Conservation (phyloP, 2,888 invertebrate genomes). For the Drosophila mettleri region DNA sequence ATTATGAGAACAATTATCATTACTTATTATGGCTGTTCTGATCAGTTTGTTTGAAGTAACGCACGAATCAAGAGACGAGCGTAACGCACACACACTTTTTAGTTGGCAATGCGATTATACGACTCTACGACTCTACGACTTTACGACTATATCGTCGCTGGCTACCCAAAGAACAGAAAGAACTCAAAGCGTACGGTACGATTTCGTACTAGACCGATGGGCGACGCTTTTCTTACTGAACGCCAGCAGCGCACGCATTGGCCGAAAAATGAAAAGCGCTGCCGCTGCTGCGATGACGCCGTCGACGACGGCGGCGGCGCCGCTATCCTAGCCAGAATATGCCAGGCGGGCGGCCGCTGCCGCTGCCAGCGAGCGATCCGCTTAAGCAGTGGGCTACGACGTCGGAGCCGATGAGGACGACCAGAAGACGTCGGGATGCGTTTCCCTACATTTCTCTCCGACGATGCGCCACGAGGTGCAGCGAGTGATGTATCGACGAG, state of each 20-base stretch:
- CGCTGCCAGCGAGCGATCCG: constrained; percentile 55
- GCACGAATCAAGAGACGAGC: constrained; percentile 72
- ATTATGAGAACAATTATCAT: constrained; percentile 23
- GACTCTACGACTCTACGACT: constrained; percentile 40
- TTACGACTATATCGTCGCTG: constrained; percentile 52
- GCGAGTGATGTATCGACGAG: constrained; percentile 11
- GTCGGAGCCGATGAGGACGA: constrained; percentile 43
- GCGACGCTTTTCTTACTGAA: constrained; percentile 86
- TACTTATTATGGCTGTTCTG: constrained; percentile 42
- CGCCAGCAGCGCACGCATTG: constrained; percentile 78
- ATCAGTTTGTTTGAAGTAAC: constrained; percentile 55
- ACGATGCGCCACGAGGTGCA: constrained; percentile 27
- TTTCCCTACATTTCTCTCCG: constrained; percentile 76
- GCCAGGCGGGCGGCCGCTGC: constrained; percentile 44
- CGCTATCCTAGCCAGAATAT: constrained; percentile 61
- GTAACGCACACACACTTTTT: constrained; percentile 73
- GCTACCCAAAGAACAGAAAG: constrained; percentile 71
- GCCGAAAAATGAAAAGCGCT: constrained; percentile 69
- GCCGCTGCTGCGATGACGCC: constrained; percentile 51
- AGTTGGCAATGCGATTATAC: constrained; percentile 26
- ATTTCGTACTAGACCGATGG: constrained; percentile 85
- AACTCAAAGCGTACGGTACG: constrained; percentile 84
- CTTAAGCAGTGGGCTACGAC: constrained; percentile 51
- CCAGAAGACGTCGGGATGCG: constrained; percentile 59
- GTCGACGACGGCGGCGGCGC: constrained; percentile 39